phyloP scores from a whole-genome alignment of 2,113 vertebrate genomes.

The Myxocyprinus asiaticus region DNA sequence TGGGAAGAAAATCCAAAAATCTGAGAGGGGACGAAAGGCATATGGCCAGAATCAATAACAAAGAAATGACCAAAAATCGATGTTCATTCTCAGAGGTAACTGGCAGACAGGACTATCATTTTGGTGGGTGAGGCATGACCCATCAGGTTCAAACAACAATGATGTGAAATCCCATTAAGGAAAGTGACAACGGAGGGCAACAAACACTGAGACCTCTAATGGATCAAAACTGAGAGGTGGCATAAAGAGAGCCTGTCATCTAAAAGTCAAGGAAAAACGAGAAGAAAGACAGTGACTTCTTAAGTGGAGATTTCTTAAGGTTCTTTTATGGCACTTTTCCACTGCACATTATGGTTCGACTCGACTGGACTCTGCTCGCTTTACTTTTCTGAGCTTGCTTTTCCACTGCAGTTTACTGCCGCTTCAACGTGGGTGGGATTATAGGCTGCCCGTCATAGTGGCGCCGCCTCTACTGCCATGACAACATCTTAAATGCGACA shows the following conservation, averaged over 20 bases:
- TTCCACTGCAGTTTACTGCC: too few relatives aligned
- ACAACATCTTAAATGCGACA: too few relatives aligned
- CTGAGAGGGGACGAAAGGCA: constrained; percentile 32
- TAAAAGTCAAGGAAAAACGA: not conserved
- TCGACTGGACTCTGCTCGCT: too few relatives aligned
- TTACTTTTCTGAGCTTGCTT: too few relatives aligned
- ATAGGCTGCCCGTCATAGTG: too few relatives aligned
- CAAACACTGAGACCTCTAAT: constrained; percentile 40
- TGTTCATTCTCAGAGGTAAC: constrained; percentile 47
- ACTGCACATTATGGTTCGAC: too few relatives aligned
- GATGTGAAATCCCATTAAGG: constrained; percentile 41
- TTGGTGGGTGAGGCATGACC: constrained; percentile 42
- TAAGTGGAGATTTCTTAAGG: not conserved
- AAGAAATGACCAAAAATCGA: constrained; percentile 51
- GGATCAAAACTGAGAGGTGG: constrained; percentile 6
- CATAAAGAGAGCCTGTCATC: constrained; percentile 25
- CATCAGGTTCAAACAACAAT: constrained; percentile 41
- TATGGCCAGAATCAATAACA: constrained; percentile 42
- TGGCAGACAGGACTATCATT: constrained; percentile 46
- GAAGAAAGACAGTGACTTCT: not conserved
- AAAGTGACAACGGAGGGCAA: constrained; percentile 21
- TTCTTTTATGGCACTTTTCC: too few relatives aligned
- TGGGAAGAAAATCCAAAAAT: constrained; percentile 23
- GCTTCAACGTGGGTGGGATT: too few relatives aligned
- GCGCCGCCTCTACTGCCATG: too few relatives aligned